A percentile compares a stretch with the other conserved stretches of the same genome.
Evolutionary conservation across 2,797 vertebrate species (phyloP).

Genomic region (Gymnothorax javanicus): DNA sequence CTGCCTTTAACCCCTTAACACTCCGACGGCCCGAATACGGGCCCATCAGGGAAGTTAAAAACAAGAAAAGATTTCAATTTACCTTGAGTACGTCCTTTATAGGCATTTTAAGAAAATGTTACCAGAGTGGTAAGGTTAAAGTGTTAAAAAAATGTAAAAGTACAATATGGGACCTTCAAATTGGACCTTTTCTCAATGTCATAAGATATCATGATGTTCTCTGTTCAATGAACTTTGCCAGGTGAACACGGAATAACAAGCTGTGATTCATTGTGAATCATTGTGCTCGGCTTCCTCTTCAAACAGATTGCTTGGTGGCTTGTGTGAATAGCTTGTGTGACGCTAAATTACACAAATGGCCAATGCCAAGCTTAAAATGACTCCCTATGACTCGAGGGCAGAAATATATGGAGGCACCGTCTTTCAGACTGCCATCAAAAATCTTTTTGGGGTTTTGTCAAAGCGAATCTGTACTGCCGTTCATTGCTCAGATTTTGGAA

Average conservation of each 20-base stretch:
- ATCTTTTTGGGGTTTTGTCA: neutral
- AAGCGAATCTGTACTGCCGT: neutral
- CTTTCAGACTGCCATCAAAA: neutral
- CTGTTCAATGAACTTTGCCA: neutral
- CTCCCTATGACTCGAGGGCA: neutral
- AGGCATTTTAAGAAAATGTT: no score
- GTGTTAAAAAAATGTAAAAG: no score
- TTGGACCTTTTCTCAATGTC: neutral
- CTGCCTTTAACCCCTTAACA: no score
- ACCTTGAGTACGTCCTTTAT: no score
- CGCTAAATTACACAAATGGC: neutral
- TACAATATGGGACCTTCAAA: neutral
- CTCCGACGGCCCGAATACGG: no score
- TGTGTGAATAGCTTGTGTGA: neutral
- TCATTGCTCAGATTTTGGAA: neutral
- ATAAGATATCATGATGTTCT: neutral
- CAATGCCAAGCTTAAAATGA: neutral
- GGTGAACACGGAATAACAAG: neutral
- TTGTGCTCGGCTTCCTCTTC: neutral
- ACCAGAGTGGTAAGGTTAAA: no score
- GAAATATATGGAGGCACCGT: neutral
- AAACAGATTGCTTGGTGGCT: neutral
- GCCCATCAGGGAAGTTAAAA: no score
- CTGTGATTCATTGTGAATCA: neutral
- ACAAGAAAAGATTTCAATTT: no score